A percentile compares a stretch with the other conserved stretches of the same genome.
phyloP scores from a whole-genome alignment of 2,888 invertebrate genomes.

The Mycalesis mineus region DNA sequence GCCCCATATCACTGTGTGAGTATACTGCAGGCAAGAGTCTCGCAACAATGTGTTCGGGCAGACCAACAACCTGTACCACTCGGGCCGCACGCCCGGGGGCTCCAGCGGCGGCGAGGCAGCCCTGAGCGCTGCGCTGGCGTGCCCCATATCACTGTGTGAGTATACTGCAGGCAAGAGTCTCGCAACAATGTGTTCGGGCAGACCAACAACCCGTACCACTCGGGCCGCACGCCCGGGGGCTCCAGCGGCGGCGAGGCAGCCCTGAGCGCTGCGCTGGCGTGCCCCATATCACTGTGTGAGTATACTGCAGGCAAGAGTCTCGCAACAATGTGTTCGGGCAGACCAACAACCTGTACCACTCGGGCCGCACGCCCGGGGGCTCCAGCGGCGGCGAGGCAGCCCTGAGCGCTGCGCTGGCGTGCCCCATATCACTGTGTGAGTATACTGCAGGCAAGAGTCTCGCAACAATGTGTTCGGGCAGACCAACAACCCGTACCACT shows the following conservation, averaged over 20 bases:
- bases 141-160: conserved; percentile 89
- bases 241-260: conserved; percentile 94
- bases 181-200: conserved; percentile 92
- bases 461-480: conserved; percentile 92
- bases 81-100: conserved; percentile 90
- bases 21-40: conserved; percentile 82
- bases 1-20: conserved; percentile 89
- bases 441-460: conserved; percentile 82
- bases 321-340: conserved; percentile 92
- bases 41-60: conserved; percentile 92
- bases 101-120: conserved; percentile 94
- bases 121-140: conserved; percentile 86
- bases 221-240: conserved; percentile 90
- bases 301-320: conserved; percentile 82
- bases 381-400: conserved; percentile 94
- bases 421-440: conserved; percentile 89
- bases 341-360: conserved; percentile 94
- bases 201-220: conserved; percentile 94
- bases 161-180: conserved; percentile 82
- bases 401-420: conserved; percentile 86
- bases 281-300: conserved; percentile 89
- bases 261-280: conserved; percentile 86
- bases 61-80: conserved; percentile 94
- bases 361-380: conserved; percentile 90
- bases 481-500: conserved; percentile 94